phyloP scores from a whole-genome alignment of 2,113 vertebrate species.

The Phaethon lepturus region DNA sequence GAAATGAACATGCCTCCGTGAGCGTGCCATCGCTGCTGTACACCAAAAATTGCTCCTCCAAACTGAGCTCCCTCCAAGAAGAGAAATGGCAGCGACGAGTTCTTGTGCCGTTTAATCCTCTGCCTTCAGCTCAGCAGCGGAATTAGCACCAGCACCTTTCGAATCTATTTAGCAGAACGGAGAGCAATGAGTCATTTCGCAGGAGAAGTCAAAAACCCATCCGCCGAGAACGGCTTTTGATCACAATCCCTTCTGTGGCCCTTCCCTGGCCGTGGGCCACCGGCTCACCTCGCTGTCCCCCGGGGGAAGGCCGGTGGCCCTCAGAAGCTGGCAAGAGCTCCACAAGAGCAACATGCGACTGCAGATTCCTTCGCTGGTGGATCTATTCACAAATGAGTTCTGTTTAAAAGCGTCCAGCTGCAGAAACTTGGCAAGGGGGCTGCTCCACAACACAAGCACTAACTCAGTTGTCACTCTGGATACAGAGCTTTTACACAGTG shows the following conservation, averaged over 20 bases:
- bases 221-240: background rate
- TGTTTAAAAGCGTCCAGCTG: slow-evolving; percentile 42
- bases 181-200: background rate
- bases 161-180: background rate
- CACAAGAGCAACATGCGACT: background rate
- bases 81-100: background rate
- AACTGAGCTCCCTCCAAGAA: background rate
- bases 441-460: slow-evolving; percentile 18
- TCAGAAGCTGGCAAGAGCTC: background rate
- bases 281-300: background rate
- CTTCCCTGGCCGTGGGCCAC: background rate
- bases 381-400: background rate
- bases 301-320: background rate
- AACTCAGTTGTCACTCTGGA: slow-evolving; percentile 40
- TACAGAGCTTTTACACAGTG: background rate
- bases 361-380: background rate
- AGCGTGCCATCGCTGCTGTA: background rate
- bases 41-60: background rate
- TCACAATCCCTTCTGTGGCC: background rate
- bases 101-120: background rate
- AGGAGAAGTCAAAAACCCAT: background rate
- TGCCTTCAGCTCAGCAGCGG: background rate
- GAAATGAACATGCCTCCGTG: background rate
- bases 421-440: slow-evolving; percentile 34
- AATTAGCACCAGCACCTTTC: background rate